A percentile compares a stretch with the other conserved stretches of the same genome.
These are phyloP conservation scores for Crenuchus spilurus DNA, from an alignment of 2,797 vertebrate genomes.

Conservation along the genomic window DNA sequence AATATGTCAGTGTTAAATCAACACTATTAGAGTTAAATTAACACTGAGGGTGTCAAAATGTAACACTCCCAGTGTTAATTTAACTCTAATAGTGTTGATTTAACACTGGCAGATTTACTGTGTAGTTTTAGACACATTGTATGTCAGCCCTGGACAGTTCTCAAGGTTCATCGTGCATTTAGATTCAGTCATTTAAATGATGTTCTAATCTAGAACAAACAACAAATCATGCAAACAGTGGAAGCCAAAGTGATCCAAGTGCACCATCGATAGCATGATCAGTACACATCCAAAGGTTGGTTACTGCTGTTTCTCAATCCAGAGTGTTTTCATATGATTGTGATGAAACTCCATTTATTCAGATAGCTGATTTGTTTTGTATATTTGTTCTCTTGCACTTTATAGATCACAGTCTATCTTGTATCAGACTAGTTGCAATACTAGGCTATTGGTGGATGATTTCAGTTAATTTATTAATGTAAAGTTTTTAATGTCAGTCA, in stretches of 20 bases:
- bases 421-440: slow-evolving; percentile 16
- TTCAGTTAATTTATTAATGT: slow-evolving; percentile 24
- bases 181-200: too few species aligned
- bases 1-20: too few species aligned
- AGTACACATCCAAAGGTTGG: background rate
- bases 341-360: background rate
- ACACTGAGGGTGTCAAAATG: too few species aligned
- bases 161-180: too few species aligned
- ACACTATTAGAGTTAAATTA: too few species aligned
- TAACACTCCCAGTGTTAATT: too few species aligned
- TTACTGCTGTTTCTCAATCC: slow-evolving; percentile 18
- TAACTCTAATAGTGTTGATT: too few species aligned
- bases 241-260: too few species aligned
- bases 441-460: background rate
- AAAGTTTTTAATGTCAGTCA: background rate
- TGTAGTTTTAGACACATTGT: background rate
- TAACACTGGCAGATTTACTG: too few species aligned
- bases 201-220: too few species aligned
- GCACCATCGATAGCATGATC: background rate
- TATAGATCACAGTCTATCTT: slow-evolving; percentile 8
- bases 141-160: background rate
- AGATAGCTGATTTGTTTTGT: background rate
- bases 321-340: background rate
- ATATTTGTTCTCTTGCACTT: slow-evolving; percentile 25
- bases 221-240: too few species aligned